phyloP scores from a whole-genome alignment of 2,888 invertebrate species.

The Cecidostiba fungosa region DNA sequence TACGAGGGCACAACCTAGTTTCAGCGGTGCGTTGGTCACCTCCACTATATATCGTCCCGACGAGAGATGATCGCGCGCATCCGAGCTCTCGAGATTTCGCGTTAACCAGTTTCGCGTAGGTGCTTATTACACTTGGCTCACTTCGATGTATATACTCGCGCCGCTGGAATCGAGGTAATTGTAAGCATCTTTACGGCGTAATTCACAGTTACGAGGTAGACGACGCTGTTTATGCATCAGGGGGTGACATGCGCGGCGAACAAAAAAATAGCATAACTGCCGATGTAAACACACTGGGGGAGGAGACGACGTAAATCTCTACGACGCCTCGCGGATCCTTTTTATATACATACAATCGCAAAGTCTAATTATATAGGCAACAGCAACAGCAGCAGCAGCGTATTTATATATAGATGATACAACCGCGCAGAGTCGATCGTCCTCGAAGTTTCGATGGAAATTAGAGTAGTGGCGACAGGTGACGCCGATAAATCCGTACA shows the following conservation, averaged over 20 bases:
- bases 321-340: background rate
- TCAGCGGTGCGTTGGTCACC: conserved; percentile 34
- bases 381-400: background rate
- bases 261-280: background rate
- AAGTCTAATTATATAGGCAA: background rate
- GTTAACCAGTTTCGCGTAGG: conserved; percentile 35
- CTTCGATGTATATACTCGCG: background rate
- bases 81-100: conserved; percentile 13
- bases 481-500: conserved; percentile 30
- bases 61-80: background rate
- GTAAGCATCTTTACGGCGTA: conserved; percentile 29
- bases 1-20: conserved; percentile 54
- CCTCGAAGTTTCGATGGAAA: conserved; percentile 9
- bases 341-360: too few species aligned
- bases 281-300: background rate
- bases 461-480: conserved; percentile 21
- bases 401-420: background rate
- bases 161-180: conserved; percentile 30
- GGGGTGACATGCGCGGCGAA: background rate
- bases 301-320: conserved; percentile 17
- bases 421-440: background rate
- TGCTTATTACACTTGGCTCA: conserved; percentile 43
- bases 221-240: background rate
- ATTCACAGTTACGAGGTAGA: conserved; percentile 37
- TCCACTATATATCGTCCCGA: conserved; percentile 21